These are phyloP conservation scores for Leptopilina drosophilae DNA, from an alignment of 2,888 invertebrate genomes.

Conservation along the genomic window DNA sequence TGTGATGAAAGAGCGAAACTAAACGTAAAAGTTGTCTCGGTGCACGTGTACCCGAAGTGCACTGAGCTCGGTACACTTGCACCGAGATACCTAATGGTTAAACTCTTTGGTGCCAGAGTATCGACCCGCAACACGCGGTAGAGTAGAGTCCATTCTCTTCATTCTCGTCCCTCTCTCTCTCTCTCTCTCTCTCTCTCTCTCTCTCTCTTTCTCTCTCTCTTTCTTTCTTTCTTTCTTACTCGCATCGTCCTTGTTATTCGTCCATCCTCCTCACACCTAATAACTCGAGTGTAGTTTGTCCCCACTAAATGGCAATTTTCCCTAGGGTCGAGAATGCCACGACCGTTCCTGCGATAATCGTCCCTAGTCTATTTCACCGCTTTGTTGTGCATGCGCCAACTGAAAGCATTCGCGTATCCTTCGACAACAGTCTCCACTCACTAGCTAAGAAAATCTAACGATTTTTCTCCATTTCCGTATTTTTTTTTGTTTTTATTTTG, in stretches of 20 bases:
- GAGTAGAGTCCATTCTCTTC: conserved; percentile 31
- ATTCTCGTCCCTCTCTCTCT: neutral
- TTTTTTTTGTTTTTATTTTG: too few species aligned
- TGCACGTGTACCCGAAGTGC: conserved; percentile 48
- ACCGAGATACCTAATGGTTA: conserved; percentile 15
- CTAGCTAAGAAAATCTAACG: too few species aligned
- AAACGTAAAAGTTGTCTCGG: neutral
- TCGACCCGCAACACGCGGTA: conserved; percentile 66
- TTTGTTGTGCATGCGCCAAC: conserved; percentile 59
- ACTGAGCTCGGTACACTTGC: conserved; percentile 59
- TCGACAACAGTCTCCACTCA: neutral
- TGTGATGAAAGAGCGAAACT: neutral
- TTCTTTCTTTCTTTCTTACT: conserved; percentile 37
- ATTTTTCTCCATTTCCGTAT: neutral
- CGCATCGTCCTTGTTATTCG: conserved; percentile 50
- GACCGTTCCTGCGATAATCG: conserved; percentile 52
- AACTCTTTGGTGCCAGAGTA: conserved; percentile 66
- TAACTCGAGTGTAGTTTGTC: conserved; percentile 41
- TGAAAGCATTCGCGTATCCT: conserved; percentile 50
- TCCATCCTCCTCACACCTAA: conserved; percentile 58
- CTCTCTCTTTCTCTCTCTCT: conserved; percentile 27
- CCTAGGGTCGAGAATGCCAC: conserved; percentile 49
- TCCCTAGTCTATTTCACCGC: conserved; percentile 41
- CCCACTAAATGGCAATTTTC: conserved; percentile 27
- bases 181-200: too few species aligned